phyloP scores from a whole-genome alignment of 2,113 vertebrate species.

The Pelecanus crispus region DNA sequence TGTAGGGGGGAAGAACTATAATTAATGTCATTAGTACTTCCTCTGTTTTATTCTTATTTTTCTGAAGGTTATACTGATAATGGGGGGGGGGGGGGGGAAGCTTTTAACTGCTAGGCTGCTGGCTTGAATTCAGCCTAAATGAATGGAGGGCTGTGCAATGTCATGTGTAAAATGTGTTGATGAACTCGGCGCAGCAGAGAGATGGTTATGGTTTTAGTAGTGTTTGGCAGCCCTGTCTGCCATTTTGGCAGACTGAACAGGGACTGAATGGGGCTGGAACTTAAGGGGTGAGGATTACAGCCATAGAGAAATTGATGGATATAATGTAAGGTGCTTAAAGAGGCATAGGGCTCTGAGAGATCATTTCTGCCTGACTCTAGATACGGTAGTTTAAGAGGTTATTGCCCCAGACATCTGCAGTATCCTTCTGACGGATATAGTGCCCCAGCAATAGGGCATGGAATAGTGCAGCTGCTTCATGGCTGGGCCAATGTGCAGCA shows the following conservation, averaged over 20 bases:
- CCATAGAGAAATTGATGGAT: background rate
- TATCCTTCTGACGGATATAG: background rate
- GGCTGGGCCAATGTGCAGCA: background rate
- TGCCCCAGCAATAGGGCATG: background rate
- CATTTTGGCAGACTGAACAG: background rate
- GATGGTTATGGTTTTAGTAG: background rate
- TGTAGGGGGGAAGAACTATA: background rate
- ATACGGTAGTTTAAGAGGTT: background rate
- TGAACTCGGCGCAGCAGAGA: background rate
- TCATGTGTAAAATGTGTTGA: background rate
- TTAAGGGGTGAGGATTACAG: background rate
- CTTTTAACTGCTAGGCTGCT: background rate
- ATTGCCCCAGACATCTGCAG: background rate
- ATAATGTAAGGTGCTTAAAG: background rate
- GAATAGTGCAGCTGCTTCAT: background rate
- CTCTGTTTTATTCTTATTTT: slow-evolving; percentile 12
- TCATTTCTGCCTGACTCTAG: background rate
- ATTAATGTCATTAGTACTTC: background rate
- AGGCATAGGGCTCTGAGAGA: background rate
- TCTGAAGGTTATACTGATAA: background rate
- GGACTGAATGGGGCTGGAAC: background rate
- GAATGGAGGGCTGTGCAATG: background rate
- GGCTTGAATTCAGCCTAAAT: background rate
- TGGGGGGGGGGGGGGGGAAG: too few species aligned
- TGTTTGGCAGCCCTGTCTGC: background rate